Evolutionary conservation across 2,113 vertebrate species (phyloP), one percentile per base, ranked within the genome.

Genomic region (Melanerpes formicivorus): DNA sequence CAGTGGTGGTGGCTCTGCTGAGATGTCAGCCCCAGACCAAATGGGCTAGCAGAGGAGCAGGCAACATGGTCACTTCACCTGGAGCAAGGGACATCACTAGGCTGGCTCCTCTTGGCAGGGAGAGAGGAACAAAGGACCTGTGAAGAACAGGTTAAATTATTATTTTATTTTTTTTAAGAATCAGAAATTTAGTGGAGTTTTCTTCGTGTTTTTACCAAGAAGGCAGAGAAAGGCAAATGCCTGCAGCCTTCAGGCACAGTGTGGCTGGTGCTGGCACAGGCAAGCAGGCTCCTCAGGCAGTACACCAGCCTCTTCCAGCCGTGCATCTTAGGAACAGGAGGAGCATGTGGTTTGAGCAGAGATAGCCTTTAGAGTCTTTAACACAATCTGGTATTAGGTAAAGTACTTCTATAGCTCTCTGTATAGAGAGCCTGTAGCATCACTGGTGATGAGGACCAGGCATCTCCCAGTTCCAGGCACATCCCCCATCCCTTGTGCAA

Each of bases 231-330:
- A 56, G 32, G n/a, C 44, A 30, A 26, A 63, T 4, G 11, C 14
- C 27, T n/a, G 22, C 30, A 69, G 54, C 32, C 2, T 42, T 15
- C 6, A 14, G 48, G 40, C 25, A 15, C 1, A 0, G 25, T 0
- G 11, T 21, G 37, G 76, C 22, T 80, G 1, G 3, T 13, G 76
- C 18, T 80, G 1, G 3, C 11, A 6, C 4, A 3, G 18, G 18
- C 5, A 4, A 54, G 17, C 52, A 32, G 27, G 40, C 8, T 40
- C 44, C n/a, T 30, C 3, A 0, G 14, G 18, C 11, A 5, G 30
- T 34, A 10, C 52, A 46, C 2, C 44, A 29, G 55, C 11, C 12
- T 1, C 40, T 25, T n/a, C n/a, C 80, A 77, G 3, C 25, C 1
- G 0, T 6, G 22, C 27, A 2, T 5, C 18, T 5, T 19, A 6